Conservation (phyloP, 2,113 vertebrate genomes). For the Thunnus thynnus region DNA sequence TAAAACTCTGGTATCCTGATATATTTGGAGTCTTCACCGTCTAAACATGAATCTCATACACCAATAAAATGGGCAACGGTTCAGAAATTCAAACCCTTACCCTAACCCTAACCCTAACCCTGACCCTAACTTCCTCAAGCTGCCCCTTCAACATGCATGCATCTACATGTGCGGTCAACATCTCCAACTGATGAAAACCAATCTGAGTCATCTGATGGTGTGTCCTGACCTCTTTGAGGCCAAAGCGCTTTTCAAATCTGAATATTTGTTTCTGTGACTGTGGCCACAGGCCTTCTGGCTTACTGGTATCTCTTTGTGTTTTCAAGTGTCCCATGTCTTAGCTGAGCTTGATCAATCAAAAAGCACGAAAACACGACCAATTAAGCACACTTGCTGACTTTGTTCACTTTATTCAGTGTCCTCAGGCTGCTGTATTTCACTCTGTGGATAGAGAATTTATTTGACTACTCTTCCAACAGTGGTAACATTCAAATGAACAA, state of each 20-base stretch:
- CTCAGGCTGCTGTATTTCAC: not conserved
- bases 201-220: not conserved
- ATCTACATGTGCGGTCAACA: slow-evolving; percentile 17
- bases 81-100: no score
- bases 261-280: not conserved
- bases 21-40: not conserved
- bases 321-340: not conserved
- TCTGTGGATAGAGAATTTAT: slow-evolving; percentile 26
- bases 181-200: slow-evolving; percentile 25
- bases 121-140: not conserved
- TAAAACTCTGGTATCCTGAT: not conserved
- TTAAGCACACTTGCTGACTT: not conserved
- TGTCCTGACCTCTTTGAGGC: not conserved
- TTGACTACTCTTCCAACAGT: not conserved
- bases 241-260: slow-evolving; percentile 6
- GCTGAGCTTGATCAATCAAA: no score
- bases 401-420: not conserved
- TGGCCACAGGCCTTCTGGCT: not conserved
- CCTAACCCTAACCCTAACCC: no score
- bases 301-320: not conserved
- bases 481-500: slow-evolving; percentile 51
- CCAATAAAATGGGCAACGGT: no score
- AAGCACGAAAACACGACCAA: not conserved
- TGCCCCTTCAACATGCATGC: not conserved
- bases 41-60: not conserved